Percentiles rank a stretch among this genome's conserved stretches.
Conservation (phyloP, 2,888 invertebrate genomes). For the Callimorpha dominula region DNA sequence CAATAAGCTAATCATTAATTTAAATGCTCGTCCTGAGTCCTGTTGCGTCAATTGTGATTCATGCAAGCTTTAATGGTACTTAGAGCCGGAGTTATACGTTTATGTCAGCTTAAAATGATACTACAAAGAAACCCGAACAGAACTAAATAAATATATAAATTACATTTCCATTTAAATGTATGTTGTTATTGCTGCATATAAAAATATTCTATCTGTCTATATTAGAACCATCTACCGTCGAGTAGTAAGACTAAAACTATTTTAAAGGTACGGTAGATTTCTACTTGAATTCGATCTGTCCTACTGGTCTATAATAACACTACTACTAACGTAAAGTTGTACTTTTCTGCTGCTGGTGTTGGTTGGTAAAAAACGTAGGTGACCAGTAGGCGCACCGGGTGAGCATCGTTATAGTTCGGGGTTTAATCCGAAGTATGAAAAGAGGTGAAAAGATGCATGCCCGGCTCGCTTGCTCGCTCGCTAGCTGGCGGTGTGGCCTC, state of each 20-base stretch:
- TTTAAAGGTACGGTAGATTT: not conserved
- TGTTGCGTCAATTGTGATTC: constrained; percentile 10
- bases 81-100: not conserved
- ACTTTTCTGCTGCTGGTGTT: too few relatives aligned
- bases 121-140: not conserved
- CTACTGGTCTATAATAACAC: too few relatives aligned
- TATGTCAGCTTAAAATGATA: too few relatives aligned
- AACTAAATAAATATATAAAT: not conserved
- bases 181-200: not conserved
- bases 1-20: constrained; percentile 13
- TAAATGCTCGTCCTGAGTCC: not conserved
- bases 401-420: too few relatives aligned
- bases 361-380: too few relatives aligned
- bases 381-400: too few relatives aligned
- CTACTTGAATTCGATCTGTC: too few relatives aligned
- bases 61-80: not conserved
- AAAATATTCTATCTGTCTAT: not conserved
- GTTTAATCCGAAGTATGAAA: too few relatives aligned
- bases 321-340: too few relatives aligned
- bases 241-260: not conserved
- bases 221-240: constrained; percentile 10
- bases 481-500: too few relatives aligned
- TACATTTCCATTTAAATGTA: not conserved
- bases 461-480: too few relatives aligned
- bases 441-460: too few relatives aligned